phyloP scores from a whole-genome alignment of 2,888 invertebrate species.

The Lagria hirta region DNA sequence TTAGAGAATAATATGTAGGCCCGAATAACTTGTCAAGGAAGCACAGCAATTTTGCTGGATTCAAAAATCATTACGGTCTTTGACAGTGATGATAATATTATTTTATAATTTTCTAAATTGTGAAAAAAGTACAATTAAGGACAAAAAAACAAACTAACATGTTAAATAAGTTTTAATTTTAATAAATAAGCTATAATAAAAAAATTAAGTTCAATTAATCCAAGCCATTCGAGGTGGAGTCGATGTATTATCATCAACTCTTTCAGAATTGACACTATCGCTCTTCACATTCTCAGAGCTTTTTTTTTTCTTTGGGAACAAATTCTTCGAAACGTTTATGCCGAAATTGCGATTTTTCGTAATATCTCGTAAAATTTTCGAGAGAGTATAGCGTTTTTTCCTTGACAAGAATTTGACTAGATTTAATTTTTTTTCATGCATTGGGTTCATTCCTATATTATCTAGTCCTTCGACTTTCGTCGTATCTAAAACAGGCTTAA shows the following conservation, averaged over 20 bases:
- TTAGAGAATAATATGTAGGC: no score
- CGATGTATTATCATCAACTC: constrained; percentile 4
- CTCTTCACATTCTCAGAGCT: constrained; percentile 1
- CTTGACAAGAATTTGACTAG: constrained; percentile 49
- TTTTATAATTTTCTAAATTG: no score
- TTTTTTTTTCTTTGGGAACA: constrained; percentile 42
- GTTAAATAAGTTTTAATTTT: no score
- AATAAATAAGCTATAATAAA: no score
- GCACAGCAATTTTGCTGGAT: no score
- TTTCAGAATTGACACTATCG: constrained; percentile 7
- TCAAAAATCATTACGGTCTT: no score
- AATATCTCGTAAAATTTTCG: constrained; percentile 45
- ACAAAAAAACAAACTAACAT: no score
- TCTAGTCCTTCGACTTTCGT: constrained; percentile 44
- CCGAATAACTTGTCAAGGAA: no score
- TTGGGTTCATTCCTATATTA: constrained; percentile 70
- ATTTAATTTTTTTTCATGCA: constrained; percentile 59
- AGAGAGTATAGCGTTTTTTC: constrained; percentile 44
- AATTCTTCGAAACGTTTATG: constrained; percentile 43
- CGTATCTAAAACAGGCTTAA: constrained; percentile 62
- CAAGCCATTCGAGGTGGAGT: constrained; percentile 26
- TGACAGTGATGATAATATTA: no score
- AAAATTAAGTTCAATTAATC: no score
- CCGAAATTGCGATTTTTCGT: constrained; percentile 49
- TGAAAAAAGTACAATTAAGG: no score